Evolutionary conservation across 2,113 vertebrate species (phyloP).

Genomic region (Istiophorus platypterus): DNA sequence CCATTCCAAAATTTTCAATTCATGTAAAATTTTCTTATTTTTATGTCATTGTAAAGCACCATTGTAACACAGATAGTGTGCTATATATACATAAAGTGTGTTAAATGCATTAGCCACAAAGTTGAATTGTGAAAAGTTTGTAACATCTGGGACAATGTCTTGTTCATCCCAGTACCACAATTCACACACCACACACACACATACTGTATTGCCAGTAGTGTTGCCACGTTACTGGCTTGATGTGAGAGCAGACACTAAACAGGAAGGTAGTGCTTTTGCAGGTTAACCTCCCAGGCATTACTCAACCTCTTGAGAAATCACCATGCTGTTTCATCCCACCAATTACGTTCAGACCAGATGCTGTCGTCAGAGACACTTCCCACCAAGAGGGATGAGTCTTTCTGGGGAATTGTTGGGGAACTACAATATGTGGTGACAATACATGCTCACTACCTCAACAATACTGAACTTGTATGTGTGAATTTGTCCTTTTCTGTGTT

Average conservation of each 20-base stretch:
- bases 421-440: not conserved
- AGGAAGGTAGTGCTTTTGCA: not conserved
- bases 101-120: not conserved
- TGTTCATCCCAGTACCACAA: not conserved
- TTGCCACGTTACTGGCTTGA: not conserved
- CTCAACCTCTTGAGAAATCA: constrained; percentile 40
- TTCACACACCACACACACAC: not conserved
- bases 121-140: not conserved
- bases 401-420: constrained; percentile 47
- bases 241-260: not conserved
- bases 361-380: not conserved
- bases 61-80: not conserved
- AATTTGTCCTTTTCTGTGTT: not conserved
- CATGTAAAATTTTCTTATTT: not conserved
- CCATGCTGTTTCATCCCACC: constrained; percentile 35
- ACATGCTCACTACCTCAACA: not conserved
- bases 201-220: too few species aligned
- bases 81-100: not conserved
- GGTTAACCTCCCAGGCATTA: constrained; percentile 23
- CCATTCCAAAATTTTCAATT: not conserved
- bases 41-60: not conserved
- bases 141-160: not conserved
- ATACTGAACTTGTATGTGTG: not conserved
- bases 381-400: constrained; percentile 43
- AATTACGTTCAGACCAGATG: constrained; percentile 12